Base-by-base conservation (phyloP, 2,113 vertebrate genomes). In the Rhea pennata region DNA sequence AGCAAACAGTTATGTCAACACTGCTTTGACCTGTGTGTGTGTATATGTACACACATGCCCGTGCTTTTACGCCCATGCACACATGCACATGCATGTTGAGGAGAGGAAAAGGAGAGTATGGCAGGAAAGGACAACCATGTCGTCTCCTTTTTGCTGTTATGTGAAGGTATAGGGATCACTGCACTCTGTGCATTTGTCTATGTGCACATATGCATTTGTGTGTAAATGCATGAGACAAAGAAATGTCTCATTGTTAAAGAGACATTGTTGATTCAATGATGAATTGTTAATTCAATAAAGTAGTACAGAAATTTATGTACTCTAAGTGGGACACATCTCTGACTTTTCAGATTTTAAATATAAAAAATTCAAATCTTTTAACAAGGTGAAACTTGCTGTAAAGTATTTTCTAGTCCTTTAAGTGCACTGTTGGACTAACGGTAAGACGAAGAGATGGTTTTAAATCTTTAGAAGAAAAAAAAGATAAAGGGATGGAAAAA, bases 1-100 rank as follows among this genome's bases (percentile, higher is more conserved):
- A 91, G 94, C 71, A 95, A 93, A 96, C 14, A 94, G 17, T 85
- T 78, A 9, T 54, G 93, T 72, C 90, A 97, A 78, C 85, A 58
- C 46, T 9, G 69, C 88, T 75, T 24, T 2, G 1, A 53, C 39
- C 22, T 27, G 84, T 1, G 26, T 33, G 31, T 15, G 62, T 6
- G 2, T 4, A 31, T 33, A 53, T 6, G 0, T 11, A 5, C 23
- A 11, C 46, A 17, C 59, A 5, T 5, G 5, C 5, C 11, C 24
- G 6, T 7, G n/a, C 42, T 6, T 2, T 2, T 11, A 4, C 1
- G 46, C 12, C 24, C 40, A 9, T 4, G 2, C 73, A 8, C 64
- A 14, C 4, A 1, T 6, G 9, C 44, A 36, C 29, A 2, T 27
- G 59, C 42, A 4, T 0, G 1, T 4, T 15, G 7, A 23, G n/a